Conservation (phyloP, 2,888 invertebrate genomes). For the Julus scanicus region DNA sequence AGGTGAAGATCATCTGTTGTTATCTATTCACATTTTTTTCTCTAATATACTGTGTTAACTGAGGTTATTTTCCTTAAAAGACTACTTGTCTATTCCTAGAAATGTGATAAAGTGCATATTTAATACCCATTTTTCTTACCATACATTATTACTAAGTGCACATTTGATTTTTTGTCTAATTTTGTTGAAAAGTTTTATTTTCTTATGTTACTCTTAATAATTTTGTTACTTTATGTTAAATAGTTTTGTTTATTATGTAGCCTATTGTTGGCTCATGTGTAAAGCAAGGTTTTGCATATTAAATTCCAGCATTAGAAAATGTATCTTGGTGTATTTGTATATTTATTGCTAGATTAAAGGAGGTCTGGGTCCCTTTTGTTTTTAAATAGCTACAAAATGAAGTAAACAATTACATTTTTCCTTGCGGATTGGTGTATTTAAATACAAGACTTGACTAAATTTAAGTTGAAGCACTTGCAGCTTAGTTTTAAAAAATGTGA, state of each 20-base stretch:
- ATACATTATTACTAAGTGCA: background rate
- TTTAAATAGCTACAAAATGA: no score
- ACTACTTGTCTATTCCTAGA: background rate
- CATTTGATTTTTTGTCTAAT: background rate
- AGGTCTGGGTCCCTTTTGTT: no score
- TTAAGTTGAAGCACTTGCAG: no score
- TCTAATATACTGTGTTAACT: background rate
- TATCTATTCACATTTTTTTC: background rate
- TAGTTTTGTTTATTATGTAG: background rate
- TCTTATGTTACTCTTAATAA: background rate
- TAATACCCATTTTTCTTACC: background rate
- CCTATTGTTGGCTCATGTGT: background rate
- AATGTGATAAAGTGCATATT: background rate
- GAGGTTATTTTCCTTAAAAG: background rate
- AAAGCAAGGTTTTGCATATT: background rate
- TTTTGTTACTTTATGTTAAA: constrained; percentile 5
- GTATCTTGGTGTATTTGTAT: background rate
- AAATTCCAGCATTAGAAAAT: constrained; percentile 7
- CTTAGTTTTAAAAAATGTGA: no score
- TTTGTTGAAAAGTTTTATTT: background rate
- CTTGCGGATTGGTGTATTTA: no score
- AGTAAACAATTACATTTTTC: no score
- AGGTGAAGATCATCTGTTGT: background rate
- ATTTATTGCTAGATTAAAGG: no score
- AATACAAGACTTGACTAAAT: no score